A percentile compares a stretch with the other conserved stretches of the same genome.
These are phyloP conservation scores for Molorchus minor DNA, from an alignment of 2,888 invertebrate species.

Conservation along the genomic window DNA sequence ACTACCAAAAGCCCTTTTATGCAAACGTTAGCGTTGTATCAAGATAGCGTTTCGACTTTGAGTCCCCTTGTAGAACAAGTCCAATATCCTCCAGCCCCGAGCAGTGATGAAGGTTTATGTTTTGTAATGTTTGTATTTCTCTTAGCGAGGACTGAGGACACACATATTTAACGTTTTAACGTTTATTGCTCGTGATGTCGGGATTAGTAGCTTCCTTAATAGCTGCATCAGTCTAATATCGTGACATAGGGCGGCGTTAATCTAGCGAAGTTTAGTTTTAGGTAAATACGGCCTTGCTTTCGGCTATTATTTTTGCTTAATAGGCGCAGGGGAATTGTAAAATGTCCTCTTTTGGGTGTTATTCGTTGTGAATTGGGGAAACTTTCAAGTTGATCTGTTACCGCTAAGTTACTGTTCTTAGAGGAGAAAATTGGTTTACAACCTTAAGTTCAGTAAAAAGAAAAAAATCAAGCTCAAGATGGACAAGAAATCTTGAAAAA, in stretches of 20 bases:
- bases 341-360: background rate
- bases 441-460: too few relatives aligned
- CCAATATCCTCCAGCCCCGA: constrained; percentile 38
- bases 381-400: background rate
- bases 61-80: constrained; percentile 37
- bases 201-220: constrained; percentile 34
- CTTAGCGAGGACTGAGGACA: constrained; percentile 10
- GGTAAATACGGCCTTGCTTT: constrained; percentile 24
- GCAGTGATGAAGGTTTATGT: constrained; percentile 32
- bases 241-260: constrained; percentile 27
- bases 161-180: constrained; percentile 28
- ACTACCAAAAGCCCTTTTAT: constrained; percentile 27
- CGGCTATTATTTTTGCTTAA: constrained; percentile 17
- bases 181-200: constrained; percentile 31
- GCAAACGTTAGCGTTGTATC: constrained; percentile 22
- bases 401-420: too few relatives aligned
- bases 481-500: too few relatives aligned
- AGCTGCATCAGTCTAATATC: constrained; percentile 35
- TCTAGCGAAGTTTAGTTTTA: constrained; percentile 24
- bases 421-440: too few relatives aligned
- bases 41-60: constrained; percentile 25
- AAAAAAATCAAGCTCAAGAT: too few relatives aligned
- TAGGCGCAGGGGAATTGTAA: background rate
- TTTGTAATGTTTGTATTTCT: constrained; percentile 26
- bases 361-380: background rate